Conservation (phyloP, 2,797 vertebrate species). For the Galaxias olidus region DNA sequence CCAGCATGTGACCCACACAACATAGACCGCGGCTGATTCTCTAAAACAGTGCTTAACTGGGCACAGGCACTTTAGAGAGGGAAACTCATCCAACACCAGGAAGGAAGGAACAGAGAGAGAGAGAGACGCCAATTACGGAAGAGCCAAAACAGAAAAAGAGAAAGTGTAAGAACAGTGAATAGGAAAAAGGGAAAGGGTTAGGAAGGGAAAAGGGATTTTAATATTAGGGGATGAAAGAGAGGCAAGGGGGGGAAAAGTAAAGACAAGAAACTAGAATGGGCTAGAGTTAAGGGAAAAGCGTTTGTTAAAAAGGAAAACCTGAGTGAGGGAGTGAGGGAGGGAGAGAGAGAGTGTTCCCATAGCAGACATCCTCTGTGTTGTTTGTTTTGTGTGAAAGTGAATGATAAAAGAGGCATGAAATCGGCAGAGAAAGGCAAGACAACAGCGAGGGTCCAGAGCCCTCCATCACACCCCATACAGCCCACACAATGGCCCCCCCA, state of each 20-base stretch:
- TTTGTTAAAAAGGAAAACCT: background rate
- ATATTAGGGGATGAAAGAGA: slow-evolving; percentile 19
- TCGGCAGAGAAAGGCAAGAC: slow-evolving; percentile 97
- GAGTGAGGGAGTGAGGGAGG: background rate
- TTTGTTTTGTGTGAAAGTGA: slow-evolving; percentile 99
- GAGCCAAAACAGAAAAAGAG: slow-evolving; percentile 5
- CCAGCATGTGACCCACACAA: slow-evolving; percentile 26
- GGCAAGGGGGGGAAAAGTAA: slow-evolving; percentile 19
- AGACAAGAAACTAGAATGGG: slow-evolving; percentile 4
- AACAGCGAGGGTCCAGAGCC: slow-evolving; percentile 91
- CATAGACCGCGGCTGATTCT: slow-evolving; percentile 60
- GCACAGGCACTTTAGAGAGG: slow-evolving; percentile 1
- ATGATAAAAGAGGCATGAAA: slow-evolving; percentile 99
- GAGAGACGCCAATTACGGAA: slow-evolving; percentile 21
- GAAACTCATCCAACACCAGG: background rate
- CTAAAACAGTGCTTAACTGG: slow-evolving; percentile 51
- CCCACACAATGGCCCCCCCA: slow-evolving; percentile 76
- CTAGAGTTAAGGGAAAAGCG: background rate
- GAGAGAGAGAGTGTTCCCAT: slow-evolving; percentile 75
- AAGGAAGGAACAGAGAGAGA: background rate
- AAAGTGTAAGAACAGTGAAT: slow-evolving; percentile 8
- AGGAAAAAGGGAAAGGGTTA: slow-evolving; percentile 9
- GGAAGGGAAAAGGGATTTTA: no score
- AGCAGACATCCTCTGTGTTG: slow-evolving; percentile 95
- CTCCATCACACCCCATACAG: slow-evolving; percentile 79